Evolutionary conservation across 2,888 invertebrate genomes (phyloP).

Genomic region (Gibbula magus): DNA sequence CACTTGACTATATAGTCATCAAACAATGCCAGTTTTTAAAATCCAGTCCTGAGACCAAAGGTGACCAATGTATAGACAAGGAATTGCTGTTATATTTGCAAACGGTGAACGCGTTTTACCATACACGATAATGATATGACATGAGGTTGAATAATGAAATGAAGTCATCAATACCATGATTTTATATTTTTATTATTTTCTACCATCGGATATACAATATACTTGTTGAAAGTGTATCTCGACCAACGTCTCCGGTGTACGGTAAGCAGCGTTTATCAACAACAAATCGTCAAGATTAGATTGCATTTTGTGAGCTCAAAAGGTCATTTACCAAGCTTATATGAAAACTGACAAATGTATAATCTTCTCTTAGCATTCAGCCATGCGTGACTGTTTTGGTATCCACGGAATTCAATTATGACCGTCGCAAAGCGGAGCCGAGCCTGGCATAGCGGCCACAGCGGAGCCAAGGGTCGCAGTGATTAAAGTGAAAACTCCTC

Average conservation of each 20-base stretch:
- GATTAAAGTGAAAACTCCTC: neutral
- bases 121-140: too few species aligned
- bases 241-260: neutral
- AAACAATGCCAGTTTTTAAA: too few species aligned
- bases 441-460: neutral
- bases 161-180: too few species aligned
- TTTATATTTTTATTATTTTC: too few species aligned
- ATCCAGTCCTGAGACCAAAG: too few species aligned
- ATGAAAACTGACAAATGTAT: slow-evolving; percentile 29
- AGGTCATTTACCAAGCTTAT: slow-evolving; percentile 28
- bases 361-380: slow-evolving; percentile 18
- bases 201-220: too few species aligned
- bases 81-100: too few species aligned
- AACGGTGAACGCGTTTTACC: too few species aligned
- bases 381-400: slow-evolving; percentile 14
- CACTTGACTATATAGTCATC: too few species aligned
- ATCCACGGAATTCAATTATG: slow-evolving; percentile 25
- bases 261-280: neutral
- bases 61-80: too few species aligned
- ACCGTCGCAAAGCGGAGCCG: neutral
- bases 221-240: too few species aligned
- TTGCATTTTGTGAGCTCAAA: slow-evolving; percentile 15
- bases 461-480: neutral
- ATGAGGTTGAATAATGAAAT: too few species aligned
- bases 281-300: slow-evolving; percentile 4